phyloP scores from a whole-genome alignment of 2,888 invertebrate species.

The Standfussiana lucernea region DNA sequence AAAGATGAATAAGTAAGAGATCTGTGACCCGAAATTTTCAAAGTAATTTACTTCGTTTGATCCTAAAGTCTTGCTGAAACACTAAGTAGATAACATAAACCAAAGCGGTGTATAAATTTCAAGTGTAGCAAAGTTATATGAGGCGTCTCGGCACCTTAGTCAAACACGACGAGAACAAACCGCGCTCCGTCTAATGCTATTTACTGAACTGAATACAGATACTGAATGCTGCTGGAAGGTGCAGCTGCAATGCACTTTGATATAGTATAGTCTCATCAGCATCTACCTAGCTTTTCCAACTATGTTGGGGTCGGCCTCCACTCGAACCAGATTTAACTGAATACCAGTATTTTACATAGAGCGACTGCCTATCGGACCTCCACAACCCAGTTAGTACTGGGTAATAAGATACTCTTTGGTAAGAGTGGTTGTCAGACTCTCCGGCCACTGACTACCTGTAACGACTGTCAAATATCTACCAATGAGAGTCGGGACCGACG shows the following conservation, averaged over 20 bases:
- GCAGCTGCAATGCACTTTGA: conserved; percentile 1
- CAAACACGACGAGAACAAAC: conserved; percentile 76
- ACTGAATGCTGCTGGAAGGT: conserved; percentile 66
- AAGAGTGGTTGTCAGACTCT: too few relatives aligned
- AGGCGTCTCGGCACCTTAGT: conserved; percentile 71
- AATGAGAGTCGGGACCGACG: too few relatives aligned
- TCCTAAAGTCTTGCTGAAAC: conserved; percentile 22
- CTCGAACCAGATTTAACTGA: too few relatives aligned
- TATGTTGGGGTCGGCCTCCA: too few relatives aligned
- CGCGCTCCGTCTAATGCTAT: conserved; percentile 77
- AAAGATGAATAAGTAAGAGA: too few relatives aligned
- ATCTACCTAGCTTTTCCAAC: too few relatives aligned
- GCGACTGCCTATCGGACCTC: too few relatives aligned
- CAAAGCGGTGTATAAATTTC: conserved; percentile 33
- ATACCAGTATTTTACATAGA: too few relatives aligned
- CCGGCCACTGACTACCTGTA: too few relatives aligned
- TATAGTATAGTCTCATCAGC: background rate
- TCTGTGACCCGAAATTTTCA: background rate
- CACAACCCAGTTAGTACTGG: too few relatives aligned
- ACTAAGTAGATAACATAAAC: conserved; percentile 32
- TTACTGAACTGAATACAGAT: conserved; percentile 68
- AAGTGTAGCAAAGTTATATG: conserved; percentile 60
- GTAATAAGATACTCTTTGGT: too few relatives aligned
- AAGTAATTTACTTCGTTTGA: background rate
- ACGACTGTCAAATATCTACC: too few relatives aligned